Percentiles rank a stretch among this genome's conserved stretches.
Conservation (phyloP, 2,797 vertebrate genomes). For the Muscicapa comitata region DNA sequence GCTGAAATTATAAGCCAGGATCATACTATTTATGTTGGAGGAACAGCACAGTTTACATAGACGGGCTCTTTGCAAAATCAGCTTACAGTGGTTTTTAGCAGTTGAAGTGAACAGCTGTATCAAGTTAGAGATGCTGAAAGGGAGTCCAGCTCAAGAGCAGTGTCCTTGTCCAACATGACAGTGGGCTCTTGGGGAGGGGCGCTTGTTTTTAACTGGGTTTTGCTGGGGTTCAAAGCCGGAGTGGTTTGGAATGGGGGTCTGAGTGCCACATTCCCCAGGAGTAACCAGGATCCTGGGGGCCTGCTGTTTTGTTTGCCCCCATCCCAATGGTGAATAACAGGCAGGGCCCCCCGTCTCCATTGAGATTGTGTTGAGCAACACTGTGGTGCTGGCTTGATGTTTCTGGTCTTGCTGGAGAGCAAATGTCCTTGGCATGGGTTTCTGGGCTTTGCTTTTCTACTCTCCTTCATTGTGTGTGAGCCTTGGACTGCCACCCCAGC, state of each 20-base stretch:
- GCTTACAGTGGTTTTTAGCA: constrained; percentile 29
- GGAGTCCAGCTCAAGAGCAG: neutral
- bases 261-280: fast-evolving
- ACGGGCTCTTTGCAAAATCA: constrained; percentile 19
- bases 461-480: neutral
- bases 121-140: constrained; percentile 38
- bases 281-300: neutral
- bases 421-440: neutral
- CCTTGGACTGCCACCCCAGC: neutral
- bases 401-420: neutral
- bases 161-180: neutral
- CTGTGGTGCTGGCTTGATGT: neutral
- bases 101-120: constrained; percentile 43
- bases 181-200: fast-evolving
- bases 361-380: neutral
- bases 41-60: neutral
- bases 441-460: neutral
- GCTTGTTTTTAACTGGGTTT: neutral
- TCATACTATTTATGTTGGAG: constrained; percentile 44
- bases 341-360: neutral
- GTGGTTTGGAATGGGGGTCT: neutral
- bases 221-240: neutral
- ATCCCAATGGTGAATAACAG: fast-evolving
- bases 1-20: constrained; percentile 34
- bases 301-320: neutral